Conservation (phyloP, 2,797 vertebrate genomes). For the Cetoscarus ocellatus region DNA sequence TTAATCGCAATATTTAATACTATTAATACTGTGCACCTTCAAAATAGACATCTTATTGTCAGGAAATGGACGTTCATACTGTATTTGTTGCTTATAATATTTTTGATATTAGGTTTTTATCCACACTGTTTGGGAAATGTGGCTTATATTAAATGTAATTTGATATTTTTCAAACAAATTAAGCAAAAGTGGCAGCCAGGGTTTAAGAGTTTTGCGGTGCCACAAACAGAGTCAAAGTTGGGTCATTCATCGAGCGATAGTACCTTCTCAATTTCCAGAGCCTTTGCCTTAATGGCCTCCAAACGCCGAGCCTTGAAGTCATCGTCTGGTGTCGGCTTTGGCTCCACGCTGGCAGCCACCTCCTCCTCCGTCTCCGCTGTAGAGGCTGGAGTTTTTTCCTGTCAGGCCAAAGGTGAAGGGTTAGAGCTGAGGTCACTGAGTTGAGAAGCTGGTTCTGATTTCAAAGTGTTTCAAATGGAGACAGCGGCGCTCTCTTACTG, state of each 20-base stretch:
- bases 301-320: constrained; percentile 69
- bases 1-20: too few relatives aligned
- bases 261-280: constrained; percentile 84
- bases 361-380: constrained; percentile 57
- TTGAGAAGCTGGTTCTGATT: constrained; percentile 79
- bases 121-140: too few relatives aligned
- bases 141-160: too few relatives aligned
- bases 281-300: constrained; percentile 77
- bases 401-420: constrained; percentile 69
- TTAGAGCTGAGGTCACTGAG: constrained; percentile 65
- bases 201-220: background rate
- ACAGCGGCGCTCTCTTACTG: constrained; percentile 45
- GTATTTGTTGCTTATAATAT: too few relatives aligned
- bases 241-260: constrained; percentile 18
- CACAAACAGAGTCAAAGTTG: background rate
- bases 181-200: too few relatives aligned
- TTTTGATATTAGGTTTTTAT: too few relatives aligned
- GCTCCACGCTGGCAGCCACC: constrained; percentile 59
- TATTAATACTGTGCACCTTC: too few relatives aligned
- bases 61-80: too few relatives aligned
- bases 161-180: too few relatives aligned
- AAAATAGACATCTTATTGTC: too few relatives aligned
- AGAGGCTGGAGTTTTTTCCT: constrained; percentile 74
- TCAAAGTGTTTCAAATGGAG: constrained; percentile 73
- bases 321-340: constrained; percentile 56